Percentiles rank a stretch among this genome's conserved stretches.
Conservation (phyloP, 1,140 invertebrate species). For the Stegodyphus mimosarum region DNA sequence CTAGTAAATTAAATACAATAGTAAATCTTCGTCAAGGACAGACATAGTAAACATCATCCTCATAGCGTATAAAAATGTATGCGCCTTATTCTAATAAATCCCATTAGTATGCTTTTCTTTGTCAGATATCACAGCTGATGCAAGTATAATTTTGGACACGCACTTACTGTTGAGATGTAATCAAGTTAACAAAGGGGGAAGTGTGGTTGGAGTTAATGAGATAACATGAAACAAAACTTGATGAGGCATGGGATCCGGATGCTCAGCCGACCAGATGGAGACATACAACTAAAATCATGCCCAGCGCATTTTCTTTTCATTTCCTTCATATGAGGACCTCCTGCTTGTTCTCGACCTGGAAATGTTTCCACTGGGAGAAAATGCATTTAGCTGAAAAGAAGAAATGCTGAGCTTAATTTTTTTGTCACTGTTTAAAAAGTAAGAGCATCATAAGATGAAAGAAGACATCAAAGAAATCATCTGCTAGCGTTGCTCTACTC, state of each 20-base stretch:
- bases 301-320: too few species aligned
- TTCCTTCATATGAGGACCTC: too few species aligned
- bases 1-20: too few species aligned
- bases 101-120: background rate
- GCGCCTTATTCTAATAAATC: too few species aligned
- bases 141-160: background rate
- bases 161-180: background rate
- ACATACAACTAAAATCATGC: background rate
- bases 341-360: background rate
- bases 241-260: constrained; percentile 18
- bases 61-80: too few species aligned
- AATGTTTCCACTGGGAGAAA: constrained; percentile 11
- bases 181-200: constrained; percentile 44
- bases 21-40: too few species aligned
- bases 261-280: constrained; percentile 15
- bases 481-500: too few species aligned
- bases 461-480: too few species aligned
- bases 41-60: too few species aligned
- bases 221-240: constrained; percentile 53
- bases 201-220: constrained; percentile 45
- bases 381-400: constrained; percentile 23
- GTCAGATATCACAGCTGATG: constrained; percentile 8
- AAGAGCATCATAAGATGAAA: too few species aligned
- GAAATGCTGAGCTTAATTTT: constrained; percentile 12
- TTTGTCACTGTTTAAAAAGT: background rate